Evolutionary conservation across 37 sponge, comb jelly and placozoan species (phyloP), one percentile per base, ranked within the genome.

Genomic region (Amphimedon queenslandica): DNA sequence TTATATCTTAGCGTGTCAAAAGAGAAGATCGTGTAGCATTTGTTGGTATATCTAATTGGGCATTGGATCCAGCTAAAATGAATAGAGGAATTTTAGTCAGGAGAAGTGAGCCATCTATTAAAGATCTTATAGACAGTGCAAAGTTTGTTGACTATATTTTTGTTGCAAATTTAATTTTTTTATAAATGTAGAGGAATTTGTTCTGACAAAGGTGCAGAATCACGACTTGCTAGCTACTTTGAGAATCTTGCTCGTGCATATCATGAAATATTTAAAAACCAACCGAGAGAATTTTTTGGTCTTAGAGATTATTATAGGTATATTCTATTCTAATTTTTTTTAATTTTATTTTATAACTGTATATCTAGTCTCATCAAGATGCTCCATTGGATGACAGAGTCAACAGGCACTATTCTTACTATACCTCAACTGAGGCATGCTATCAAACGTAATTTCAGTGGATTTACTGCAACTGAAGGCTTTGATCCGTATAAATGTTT

Each of bases 261-360:
- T 40, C n/a, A 31, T 4, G 67, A 76, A 40, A 60, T 84, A 21
- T 71, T 24, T 32, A 79, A 35, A 13, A 55, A 30, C 2, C 70
- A 75, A 67, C 4, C 42, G n/a, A 30, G 72, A 32, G 74, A 84
- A 24, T 84, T 81, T 51, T 84, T 70, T 80, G 90, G 90, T 11
- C 74, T 89, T 27, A 63, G 90, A 67, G 90, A 89, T 41, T 89
- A 84, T 64, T 89, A 89, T 64, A 80, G 77, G 67, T 66, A n/a
- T n/a, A 47, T 13, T 18, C 8, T 47, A 18, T n/a, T n/a, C n/a
- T n/a, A n/a, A n/a, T n/a, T 53, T n/a, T 18, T 13, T 47, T 18
- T n/a, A n/a, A n/a, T n/a, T n/a, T n/a, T n/a, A n/a, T n/a, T n/a
- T n/a, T n/a, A n/a, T n/a, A n/a, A n/a, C n/a, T n/a, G n/a, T n/a